Evolutionary conservation across 2,797 vertebrate genomes (phyloP).

Genomic region (Enteromius mattozi): DNA sequence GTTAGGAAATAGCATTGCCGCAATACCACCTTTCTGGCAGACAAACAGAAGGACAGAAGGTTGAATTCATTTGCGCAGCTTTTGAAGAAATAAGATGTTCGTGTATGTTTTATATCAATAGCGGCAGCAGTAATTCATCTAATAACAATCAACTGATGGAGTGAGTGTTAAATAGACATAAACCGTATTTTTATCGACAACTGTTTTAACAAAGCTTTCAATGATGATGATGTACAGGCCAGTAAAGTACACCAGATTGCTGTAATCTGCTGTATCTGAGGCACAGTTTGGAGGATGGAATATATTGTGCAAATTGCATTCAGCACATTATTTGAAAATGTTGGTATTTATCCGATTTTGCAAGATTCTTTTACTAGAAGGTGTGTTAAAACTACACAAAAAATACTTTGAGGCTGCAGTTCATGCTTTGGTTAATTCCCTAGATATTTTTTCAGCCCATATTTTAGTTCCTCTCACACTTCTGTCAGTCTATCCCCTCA

Average conservation of each 20-base stretch:
- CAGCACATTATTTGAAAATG: not conserved
- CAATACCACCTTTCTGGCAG: conserved; percentile 8
- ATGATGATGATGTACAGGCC: not conserved
- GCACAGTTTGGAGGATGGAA: not conserved
- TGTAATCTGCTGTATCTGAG: conserved; percentile 1
- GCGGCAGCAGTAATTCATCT: not conserved
- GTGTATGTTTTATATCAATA: not conserved
- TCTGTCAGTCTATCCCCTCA: conserved; percentile 4
- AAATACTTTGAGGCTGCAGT: not conserved
- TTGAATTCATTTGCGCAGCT: not conserved
- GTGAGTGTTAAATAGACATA: not conserved
- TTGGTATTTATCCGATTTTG: not conserved
- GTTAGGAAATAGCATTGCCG: conserved; percentile 15
- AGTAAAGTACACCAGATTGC: not conserved
- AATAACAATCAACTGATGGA: not conserved
- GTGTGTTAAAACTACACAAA: not conserved
- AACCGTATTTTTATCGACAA: not conserved
- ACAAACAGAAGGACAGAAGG: not conserved
- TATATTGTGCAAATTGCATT: not conserved
- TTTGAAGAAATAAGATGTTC: not conserved
- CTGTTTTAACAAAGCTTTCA: not conserved
- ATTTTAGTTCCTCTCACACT: not conserved
- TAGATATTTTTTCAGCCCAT: not conserved
- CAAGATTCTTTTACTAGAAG: not conserved
- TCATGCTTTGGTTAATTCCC: conserved; percentile 3